phyloP scores from a whole-genome alignment of 23 tunicate species.

The Ascidia mentula region DNA sequence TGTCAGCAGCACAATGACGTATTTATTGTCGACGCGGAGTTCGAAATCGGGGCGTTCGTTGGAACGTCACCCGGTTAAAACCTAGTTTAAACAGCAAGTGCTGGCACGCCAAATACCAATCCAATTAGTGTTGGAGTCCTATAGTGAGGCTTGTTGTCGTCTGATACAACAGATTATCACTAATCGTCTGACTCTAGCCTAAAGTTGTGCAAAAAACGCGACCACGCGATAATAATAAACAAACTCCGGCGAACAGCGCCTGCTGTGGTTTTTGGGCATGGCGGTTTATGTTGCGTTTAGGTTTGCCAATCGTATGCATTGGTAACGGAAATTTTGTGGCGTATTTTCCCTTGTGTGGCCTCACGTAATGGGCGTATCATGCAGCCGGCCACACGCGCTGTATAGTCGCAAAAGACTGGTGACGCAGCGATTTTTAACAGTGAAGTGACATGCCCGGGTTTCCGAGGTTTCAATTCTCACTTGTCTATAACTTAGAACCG shows the following conservation, averaged over 20 bases:
- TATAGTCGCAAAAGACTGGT: no score
- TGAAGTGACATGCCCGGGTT: no score
- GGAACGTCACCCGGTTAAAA: not conserved
- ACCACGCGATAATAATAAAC: not conserved
- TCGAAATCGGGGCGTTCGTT: not conserved
- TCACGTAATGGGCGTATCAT: no score
- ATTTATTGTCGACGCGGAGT: not conserved
- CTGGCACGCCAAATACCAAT: not conserved
- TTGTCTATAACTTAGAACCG: no score
- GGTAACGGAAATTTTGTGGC: no score
- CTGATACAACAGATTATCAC: not conserved
- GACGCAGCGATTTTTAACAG: no score
- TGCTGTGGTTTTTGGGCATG: no score
- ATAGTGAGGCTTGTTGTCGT: slow-evolving; percentile 3
- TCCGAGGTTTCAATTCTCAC: no score
- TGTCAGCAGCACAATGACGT: not conserved
- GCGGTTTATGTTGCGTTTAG: no score
- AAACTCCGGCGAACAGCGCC: slow-evolving; percentile 7
- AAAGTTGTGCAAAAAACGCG: slow-evolving; percentile 3
- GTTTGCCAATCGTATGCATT: no score
- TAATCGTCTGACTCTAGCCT: slow-evolving; percentile 1
- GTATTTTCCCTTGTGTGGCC: no score
- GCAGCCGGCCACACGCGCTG: no score
- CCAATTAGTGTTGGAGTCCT: not conserved
- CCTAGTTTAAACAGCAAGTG: not conserved